Evolutionary conservation across 2,113 vertebrate species (phyloP).

Genomic region (Psilopogon haemacephalus): DNA sequence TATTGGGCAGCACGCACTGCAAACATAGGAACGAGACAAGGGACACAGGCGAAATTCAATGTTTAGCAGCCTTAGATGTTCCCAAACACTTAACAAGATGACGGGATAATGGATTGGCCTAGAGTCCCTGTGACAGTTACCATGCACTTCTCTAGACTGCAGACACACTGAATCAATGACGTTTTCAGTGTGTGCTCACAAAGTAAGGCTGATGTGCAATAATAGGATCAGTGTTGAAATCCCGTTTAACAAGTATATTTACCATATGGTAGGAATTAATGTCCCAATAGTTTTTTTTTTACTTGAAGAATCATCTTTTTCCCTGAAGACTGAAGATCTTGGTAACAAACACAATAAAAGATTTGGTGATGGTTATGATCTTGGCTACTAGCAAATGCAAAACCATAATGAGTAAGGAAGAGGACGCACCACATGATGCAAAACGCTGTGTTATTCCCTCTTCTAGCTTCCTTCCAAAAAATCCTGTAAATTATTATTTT

Average conservation of each 20-base stretch:
- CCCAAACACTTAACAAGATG: not conserved
- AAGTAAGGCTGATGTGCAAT: conserved; percentile 19
- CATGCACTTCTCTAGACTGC: not conserved
- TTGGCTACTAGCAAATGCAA: not conserved
- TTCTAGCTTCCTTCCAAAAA: not conserved
- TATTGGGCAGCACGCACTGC: not conserved
- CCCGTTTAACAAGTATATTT: conserved; percentile 63
- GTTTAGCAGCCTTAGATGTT: not conserved
- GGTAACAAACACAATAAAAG: not conserved
- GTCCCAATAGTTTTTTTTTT: not conserved
- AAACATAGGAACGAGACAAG: not conserved
- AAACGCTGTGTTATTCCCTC: not conserved
- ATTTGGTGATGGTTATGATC: not conserved
- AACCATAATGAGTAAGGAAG: not conserved
- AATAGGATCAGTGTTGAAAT: conserved; percentile 65
- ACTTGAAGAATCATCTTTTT: conserved; percentile 5
- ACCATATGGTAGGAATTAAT: conserved; percentile 57
- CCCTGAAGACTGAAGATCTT: not conserved
- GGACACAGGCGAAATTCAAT: not conserved
- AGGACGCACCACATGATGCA: not conserved
- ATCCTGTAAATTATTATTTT: not conserved
- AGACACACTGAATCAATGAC: conserved; percentile 19
- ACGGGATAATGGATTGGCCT: not conserved
- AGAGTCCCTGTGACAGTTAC: conserved; percentile 4
- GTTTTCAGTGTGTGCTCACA: conserved; percentile 25